A percentile compares a stretch with the other conserved stretches of the same genome.
Conservation (phyloP, 2,797 vertebrate genomes). For the Moxostoma hubbsi region DNA sequence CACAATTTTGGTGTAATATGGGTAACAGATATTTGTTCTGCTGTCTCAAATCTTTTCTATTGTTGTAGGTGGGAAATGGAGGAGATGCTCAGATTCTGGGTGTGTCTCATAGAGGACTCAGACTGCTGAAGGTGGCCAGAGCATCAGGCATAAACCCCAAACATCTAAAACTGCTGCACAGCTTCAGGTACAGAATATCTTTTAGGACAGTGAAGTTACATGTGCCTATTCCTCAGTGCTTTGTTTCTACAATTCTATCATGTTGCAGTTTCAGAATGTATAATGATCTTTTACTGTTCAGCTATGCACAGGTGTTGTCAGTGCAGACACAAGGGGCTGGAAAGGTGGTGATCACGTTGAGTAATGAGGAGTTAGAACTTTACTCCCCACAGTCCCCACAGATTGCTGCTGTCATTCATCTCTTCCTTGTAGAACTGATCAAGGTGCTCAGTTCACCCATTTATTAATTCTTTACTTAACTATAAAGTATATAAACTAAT, state of each 20-base stretch:
- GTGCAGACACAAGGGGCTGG: conserved; percentile 71
- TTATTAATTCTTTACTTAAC: neutral
- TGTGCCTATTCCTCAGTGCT: neutral
- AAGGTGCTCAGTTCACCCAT: conserved; percentile 73
- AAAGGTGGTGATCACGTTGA: conserved; percentile 81
- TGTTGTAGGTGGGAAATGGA: conserved; percentile 75
- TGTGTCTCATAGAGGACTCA: conserved; percentile 89
- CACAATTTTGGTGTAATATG: too few species aligned
- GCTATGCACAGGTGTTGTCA: conserved; percentile 89
- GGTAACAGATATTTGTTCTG: too few species aligned
- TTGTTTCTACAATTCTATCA: too few species aligned
- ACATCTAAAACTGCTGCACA: conserved; percentile 83
- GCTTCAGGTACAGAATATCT: conserved; percentile 81
- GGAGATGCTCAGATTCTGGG: conserved; percentile 84
- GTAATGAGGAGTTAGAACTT: conserved; percentile 81
- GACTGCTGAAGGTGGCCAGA: conserved; percentile 82
- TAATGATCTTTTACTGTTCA: conserved; percentile 60
- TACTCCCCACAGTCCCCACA: conserved; percentile 76
- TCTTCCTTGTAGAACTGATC: conserved; percentile 84
- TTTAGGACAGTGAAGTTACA: neutral
- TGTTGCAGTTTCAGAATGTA: too few species aligned
- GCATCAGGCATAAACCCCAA: conserved; percentile 80
- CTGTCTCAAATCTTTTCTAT: too few species aligned
- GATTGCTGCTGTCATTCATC: conserved; percentile 80
- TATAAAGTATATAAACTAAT: neutral